Base-by-base conservation (phyloP, 2,797 vertebrate species). In the Prunella strophiata region DNA sequence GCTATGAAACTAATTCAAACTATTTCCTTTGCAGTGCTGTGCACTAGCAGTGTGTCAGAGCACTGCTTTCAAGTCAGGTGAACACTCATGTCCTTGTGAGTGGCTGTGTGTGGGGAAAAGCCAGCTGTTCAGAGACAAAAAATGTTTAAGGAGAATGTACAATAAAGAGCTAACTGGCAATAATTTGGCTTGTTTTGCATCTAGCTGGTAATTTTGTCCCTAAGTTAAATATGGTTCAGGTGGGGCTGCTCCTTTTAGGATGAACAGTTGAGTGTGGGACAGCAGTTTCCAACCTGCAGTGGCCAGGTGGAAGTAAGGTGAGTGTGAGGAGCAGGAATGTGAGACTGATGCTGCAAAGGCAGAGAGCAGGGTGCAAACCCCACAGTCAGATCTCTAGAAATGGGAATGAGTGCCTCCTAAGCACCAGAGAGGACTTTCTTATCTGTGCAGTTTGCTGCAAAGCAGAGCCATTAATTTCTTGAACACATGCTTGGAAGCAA, bases 401-500 rank as follows among this genome's bases (percentile, higher is more conserved):
- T 15, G 15, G 43, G 18, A 81, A 58, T 30, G 36, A 79, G 55
- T 40, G 19, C 13, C 62, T 96, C 40, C n/a, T 42, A 22, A 48
- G 51, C 40, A 84, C 16, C 7, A 62, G n/a, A 52, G 77, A 30
- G 59, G 30, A 50, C 27, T 78, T 48, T n/a, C 19, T 48, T 48
- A 81, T 63, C 59, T 45, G 29, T 63, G 32, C 42, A 85, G 51
- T 25, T 76, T 78, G 40, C 73, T 84, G 58, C 70, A 94, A 89
- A 91, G 62, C 34, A 77, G 45, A 92, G 47, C 40, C 70, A 32
- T 70, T 94, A 81, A 93, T 86, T 91, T 84, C 51, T 85, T 80
- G 66, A 93, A 84, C 62, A 62, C 36, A 59, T 72, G 70, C 76
- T 95, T 93, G 65, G 83, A 85, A 93, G 83, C 45, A 88, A 21